Conservation (phyloP, 2,797 vertebrate species). For the Squalus acanthias region DNA sequence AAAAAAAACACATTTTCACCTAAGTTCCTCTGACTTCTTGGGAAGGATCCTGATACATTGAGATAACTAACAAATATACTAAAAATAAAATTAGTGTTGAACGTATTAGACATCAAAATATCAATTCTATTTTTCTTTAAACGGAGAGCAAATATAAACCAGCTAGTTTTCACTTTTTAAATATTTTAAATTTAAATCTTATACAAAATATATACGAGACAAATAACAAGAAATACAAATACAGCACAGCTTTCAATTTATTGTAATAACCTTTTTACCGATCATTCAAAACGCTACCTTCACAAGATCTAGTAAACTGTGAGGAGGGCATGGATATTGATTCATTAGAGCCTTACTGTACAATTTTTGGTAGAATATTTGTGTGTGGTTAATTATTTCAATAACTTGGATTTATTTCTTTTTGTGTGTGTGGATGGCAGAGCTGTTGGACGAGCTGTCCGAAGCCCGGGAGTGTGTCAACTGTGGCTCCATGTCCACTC, state of each 20-base stretch:
- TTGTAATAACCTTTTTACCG: background rate
- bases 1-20: background rate
- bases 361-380: background rate
- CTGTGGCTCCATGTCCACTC: slow-evolving; percentile 96
- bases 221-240: background rate
- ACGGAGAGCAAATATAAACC: background rate
- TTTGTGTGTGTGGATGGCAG: slow-evolving; percentile 52
- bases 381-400: slow-evolving; percentile 24
- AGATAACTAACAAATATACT: background rate
- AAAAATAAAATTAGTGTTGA: background rate
- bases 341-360: background rate
- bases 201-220: background rate
- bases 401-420: slow-evolving; percentile 11
- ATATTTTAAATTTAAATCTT: background rate
- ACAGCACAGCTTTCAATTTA: no score
- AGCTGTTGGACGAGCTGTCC: slow-evolving; percentile 86
- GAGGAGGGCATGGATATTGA: background rate
- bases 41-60: no score
- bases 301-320: background rate
- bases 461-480: slow-evolving; percentile 95
- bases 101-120: background rate
- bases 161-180: background rate
- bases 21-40: background rate
- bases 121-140: background rate
- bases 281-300: background rate